Base-by-base conservation (phyloP, 2,888 invertebrate species). In the Tipula lateralis region DNA sequence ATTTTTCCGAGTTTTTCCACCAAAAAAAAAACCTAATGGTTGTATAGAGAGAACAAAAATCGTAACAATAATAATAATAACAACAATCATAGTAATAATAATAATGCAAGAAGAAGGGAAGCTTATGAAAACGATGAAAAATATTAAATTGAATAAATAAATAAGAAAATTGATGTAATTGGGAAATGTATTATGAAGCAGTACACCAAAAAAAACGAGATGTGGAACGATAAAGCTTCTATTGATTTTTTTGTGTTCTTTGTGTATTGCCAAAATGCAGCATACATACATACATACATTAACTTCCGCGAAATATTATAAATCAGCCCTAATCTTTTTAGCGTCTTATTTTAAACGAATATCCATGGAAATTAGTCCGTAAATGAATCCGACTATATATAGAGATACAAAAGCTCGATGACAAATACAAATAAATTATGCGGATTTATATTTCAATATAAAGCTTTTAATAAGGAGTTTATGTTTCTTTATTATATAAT, bases 161-260 rank as follows among this genome's bases (percentile, higher is more conserved):
- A 50, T 50, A 50, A 50, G 50, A 50, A 66, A 66, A 66, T 66
- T 66, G 66, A 66, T 66, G 66, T 66, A 66, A 66, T 66, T 66
- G 66, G 24, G 24, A 66, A 66, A 66, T 66, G 66, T 24, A 66
- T 66, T 66, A 66, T 66, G 66, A 66, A 66, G 66, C 24, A 66
- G 1, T 16, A 50, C 16, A 50, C 44, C n/a, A 16, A 13, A 39
- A n/a, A n/a, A 50, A 6, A 24, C 6, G 19, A 66, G 24, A 66
- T 3, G 16, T 6, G 16, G 5, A 50, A 16, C 6, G 7, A 44
- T 9, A 66, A 66, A 9, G 66, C 66, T 66, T 66, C 9, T 66
- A 66, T 66, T 24, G 66, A 66, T 24, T 66, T 66, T 66, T 16
- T 4, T 50, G 4, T 16, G 2, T 50, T 7, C n/a, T 66, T 24